These are phyloP conservation scores for Pseudomyrmex sp. DNA, from an alignment of 1,140 invertebrate species.

Conservation along the genomic window DNA sequence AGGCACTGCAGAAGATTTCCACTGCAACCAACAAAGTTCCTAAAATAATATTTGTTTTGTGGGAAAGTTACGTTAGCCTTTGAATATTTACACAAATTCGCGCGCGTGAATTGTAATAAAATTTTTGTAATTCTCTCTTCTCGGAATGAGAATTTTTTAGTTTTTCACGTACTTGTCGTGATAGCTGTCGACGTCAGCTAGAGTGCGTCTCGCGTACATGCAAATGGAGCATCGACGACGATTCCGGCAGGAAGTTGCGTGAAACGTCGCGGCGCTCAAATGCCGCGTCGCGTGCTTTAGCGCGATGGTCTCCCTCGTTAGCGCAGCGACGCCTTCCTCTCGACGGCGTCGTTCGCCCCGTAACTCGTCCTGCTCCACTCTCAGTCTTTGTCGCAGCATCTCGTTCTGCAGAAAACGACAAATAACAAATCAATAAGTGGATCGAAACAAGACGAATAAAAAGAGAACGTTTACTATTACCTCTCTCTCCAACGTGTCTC, in stretches of 20 bases:
- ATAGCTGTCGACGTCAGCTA: conserved; percentile 85
- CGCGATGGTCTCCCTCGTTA: conserved; percentile 79
- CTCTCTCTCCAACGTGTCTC: conserved; percentile 87
- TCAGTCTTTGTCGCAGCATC: conserved; percentile 85
- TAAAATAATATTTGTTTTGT: neutral
- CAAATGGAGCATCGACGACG: conserved; percentile 88
- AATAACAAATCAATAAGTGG: neutral
- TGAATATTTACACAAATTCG: too few relatives aligned
- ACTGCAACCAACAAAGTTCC: conserved; percentile 76
- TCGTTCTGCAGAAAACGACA: conserved; percentile 83
- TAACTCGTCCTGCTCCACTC: conserved; percentile 84
- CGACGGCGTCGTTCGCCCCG: conserved; percentile 79
- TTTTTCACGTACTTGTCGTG: conserved; percentile 84
- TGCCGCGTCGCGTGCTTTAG: conserved; percentile 81
- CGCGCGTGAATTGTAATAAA: neutral
- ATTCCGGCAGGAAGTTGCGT: conserved; percentile 82
- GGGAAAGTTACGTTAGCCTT: too few relatives aligned
- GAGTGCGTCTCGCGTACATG: conserved; percentile 87
- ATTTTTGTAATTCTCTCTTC: too few relatives aligned
- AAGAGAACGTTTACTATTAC: conserved; percentile 76
- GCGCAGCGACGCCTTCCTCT: conserved; percentile 81
- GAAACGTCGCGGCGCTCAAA: conserved; percentile 80
- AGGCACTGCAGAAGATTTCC: conserved; percentile 87
- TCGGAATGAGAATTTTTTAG: neutral
- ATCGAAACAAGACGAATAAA: neutral